Evolutionary conservation across 2,888 invertebrate genomes (phyloP).

Genomic region (Pyralis farinalis): DNA sequence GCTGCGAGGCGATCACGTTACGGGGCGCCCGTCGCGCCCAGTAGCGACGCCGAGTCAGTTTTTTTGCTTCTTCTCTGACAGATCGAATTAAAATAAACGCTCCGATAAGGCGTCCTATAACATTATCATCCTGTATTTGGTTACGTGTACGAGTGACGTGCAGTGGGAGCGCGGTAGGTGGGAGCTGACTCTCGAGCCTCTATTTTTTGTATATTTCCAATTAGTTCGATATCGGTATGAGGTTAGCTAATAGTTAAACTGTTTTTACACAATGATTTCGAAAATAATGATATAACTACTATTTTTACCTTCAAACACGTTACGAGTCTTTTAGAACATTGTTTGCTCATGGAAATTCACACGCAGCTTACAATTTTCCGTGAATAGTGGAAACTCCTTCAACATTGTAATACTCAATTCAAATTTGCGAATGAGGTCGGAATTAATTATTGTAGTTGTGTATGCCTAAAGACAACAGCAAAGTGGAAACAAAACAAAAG

Average conservation of each 20-base stretch:
- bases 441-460: constrained; percentile 2
- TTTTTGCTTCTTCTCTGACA: constrained; percentile 76
- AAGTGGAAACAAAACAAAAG: constrained; percentile 40
- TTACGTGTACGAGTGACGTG: constrained; percentile 70
- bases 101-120: constrained; percentile 74
- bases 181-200: constrained; percentile 42
- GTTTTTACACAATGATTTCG: no score
- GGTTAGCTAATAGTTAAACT: no score
- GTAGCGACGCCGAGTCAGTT: constrained; percentile 60
- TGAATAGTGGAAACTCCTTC: no score
- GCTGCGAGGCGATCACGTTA: constrained; percentile 42
- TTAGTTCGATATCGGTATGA: constrained; percentile 15
- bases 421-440: neutral
- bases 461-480: constrained; percentile 25
- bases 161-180: constrained; percentile 74
- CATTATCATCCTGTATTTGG: constrained; percentile 75
- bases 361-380: no score
- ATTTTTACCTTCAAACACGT: no score
- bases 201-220: constrained; percentile 36
- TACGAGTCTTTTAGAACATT: no score
- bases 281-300: no score
- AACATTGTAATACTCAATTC: neutral
- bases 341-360: no score
- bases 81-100: constrained; percentile 81
- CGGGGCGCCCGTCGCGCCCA: constrained; percentile 47